These are phyloP conservation scores for Danio jaintianensis DNA, from an alignment of 2,797 vertebrate species.

Conservation along the genomic window DNA sequence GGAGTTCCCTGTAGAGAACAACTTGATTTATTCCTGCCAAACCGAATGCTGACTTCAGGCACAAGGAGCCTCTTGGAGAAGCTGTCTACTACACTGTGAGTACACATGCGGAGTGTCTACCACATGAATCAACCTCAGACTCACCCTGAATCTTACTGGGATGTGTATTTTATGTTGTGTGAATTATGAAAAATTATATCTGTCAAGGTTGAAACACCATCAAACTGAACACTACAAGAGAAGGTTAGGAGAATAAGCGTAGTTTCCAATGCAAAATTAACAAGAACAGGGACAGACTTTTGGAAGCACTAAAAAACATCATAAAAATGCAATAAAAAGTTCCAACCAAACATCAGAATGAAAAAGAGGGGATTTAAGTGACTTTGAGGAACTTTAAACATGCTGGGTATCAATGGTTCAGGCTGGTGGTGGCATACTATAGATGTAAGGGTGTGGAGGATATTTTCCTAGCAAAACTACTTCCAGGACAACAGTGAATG, in stretches of 20 bases:
- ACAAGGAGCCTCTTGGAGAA: slow-evolving; percentile 18
- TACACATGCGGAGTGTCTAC: neutral
- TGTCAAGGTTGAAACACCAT: neutral
- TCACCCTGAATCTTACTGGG: neutral
- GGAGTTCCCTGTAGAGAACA: slow-evolving; percentile 45
- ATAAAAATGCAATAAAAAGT: neutral
- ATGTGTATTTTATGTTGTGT: neutral
- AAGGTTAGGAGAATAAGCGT: neutral
- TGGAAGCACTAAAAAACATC: neutral
- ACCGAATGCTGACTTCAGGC: slow-evolving; percentile 34
- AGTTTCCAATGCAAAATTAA: neutral
- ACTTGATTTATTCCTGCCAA: slow-evolving; percentile 45
- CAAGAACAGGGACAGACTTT: neutral
- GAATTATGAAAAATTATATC: neutral
- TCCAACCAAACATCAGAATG: no score
- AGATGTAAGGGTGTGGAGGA: no score
- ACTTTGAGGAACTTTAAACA: no score
- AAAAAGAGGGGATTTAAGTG: no score
- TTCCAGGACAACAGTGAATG: no score
- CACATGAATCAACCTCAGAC: neutral
- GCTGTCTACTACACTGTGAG: slow-evolving; percentile 13
- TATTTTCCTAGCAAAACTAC: no score
- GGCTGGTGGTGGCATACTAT: no score
- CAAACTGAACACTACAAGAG: neutral
- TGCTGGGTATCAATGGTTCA: no score